Evolutionary conservation across 2,113 vertebrate species (phyloP).

Genomic region (Sterrhoptilus dennistouni): DNA sequence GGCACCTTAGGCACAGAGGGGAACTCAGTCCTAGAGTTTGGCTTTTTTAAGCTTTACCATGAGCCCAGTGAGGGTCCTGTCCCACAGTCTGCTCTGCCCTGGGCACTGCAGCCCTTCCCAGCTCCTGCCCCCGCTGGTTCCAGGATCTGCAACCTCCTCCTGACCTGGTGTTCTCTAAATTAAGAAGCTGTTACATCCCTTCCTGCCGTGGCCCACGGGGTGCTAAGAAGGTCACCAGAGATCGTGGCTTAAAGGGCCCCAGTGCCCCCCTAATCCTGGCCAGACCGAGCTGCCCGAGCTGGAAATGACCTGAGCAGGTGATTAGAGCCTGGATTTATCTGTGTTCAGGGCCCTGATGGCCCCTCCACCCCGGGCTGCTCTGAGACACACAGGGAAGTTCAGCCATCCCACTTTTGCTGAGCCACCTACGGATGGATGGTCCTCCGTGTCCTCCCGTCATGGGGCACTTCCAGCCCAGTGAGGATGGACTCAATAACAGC

Average conservation of each 20-base stretch:
- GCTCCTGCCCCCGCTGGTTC: fast-evolving
- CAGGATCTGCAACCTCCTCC: neutral
- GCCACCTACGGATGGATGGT: neutral
- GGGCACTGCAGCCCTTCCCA: neutral
- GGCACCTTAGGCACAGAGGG: neutral
- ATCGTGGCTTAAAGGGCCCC: neutral
- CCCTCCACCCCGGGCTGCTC: neutral
- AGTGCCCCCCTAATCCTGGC: conserved; percentile 29
- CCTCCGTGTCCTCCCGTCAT: fast-evolving
- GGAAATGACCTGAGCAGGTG: neutral
- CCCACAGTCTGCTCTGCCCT: neutral
- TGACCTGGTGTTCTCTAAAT: neutral
- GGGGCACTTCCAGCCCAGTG: neutral
- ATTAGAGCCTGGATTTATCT: conserved; percentile 34
- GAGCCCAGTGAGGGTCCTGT: neutral
- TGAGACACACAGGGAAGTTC: neutral
- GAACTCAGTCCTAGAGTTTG: neutral
- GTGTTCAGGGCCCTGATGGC: neutral
- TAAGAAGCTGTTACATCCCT: neutral
- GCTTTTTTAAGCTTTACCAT: fast-evolving
- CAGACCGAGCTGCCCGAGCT: neutral
- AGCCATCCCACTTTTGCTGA: neutral
- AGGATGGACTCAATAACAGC: neutral
- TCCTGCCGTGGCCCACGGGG: neutral
- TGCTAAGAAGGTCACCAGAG: conserved; percentile 49